These are phyloP conservation scores for Oscheius sp. DNA, from an alignment of 2,888 invertebrate species.

Conservation along the genomic window DNA sequence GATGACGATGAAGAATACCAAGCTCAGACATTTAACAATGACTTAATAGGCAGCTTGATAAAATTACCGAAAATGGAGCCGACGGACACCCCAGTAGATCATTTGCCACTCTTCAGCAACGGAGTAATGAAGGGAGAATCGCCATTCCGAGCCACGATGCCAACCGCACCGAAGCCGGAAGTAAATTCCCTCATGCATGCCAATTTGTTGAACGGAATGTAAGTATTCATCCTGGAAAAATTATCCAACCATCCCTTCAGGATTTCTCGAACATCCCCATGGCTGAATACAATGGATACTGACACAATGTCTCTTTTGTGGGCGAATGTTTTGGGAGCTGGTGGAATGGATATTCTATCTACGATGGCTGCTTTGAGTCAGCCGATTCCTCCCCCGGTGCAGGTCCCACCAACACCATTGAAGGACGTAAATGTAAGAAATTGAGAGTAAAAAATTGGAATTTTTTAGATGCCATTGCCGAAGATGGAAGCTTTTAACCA, in stretches of 20 bases:
- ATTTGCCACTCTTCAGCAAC: slow-evolving; percentile 46
- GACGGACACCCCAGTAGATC: slow-evolving; percentile 23
- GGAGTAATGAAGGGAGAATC: slow-evolving; percentile 47
- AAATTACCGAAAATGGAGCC: slow-evolving; percentile 38
- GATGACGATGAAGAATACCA: slow-evolving; percentile 49
- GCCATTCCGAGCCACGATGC: slow-evolving; percentile 41
- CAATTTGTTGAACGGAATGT: slow-evolving; percentile 40
- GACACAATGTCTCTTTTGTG: slow-evolving; percentile 45
- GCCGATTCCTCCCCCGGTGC: slow-evolving; percentile 9
- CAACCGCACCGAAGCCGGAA: slow-evolving; percentile 37
- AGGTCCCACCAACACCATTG: slow-evolving; percentile 3
- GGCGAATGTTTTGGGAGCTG: slow-evolving; percentile 45
- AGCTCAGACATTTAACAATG: slow-evolving; percentile 34
- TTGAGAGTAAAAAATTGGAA: neutral
- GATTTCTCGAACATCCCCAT: slow-evolving; percentile 20
- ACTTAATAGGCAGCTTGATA: slow-evolving; percentile 27
- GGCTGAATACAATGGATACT: slow-evolving; percentile 36
- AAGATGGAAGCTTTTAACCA: slow-evolving; percentile 6
- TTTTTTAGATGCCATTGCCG: neutral
- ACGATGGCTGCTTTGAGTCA: slow-evolving; percentile 43
- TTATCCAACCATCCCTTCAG: neutral
- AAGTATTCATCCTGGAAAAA: slow-evolving; percentile 4
- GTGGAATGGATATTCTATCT: slow-evolving; percentile 48
- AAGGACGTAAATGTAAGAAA: slow-evolving; percentile 16
- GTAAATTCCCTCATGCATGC: slow-evolving; percentile 43